Percentiles rank a stretch among this genome's conserved stretches.
phyloP scores from a whole-genome alignment of 1,140 invertebrate genomes.

The Pentalonia nigronervosa region DNA sequence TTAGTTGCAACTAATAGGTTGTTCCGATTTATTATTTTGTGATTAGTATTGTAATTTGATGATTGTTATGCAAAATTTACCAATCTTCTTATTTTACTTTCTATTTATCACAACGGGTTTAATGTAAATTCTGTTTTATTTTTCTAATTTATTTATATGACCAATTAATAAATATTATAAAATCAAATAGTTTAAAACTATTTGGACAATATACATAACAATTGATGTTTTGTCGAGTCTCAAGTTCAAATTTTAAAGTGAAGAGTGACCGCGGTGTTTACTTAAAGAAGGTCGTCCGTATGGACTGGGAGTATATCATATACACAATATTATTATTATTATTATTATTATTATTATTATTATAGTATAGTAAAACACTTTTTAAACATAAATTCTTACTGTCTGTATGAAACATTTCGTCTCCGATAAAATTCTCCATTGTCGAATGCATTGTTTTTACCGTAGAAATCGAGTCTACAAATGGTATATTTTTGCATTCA shows the following conservation, averaged over 20 bases:
- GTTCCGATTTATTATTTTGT: not conserved
- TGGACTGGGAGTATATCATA: not conserved
- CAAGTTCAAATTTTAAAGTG: not conserved
- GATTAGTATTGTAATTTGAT: not conserved
- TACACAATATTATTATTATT: not conserved
- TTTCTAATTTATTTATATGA: not conserved
- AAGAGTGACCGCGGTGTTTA: not conserved
- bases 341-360: not conserved
- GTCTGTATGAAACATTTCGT: not conserved
- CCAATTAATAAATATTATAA: not conserved
- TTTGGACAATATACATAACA: not conserved
- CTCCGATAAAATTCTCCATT: constrained; percentile 13
- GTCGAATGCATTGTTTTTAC: not conserved
- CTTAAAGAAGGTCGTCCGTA: not conserved
- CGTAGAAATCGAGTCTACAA: not conserved
- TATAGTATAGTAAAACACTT: not conserved
- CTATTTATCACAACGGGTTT: not conserved
- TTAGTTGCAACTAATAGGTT: not conserved
- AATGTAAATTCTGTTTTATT: not conserved
- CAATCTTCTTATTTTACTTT: not conserved
- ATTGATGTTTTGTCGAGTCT: not conserved
- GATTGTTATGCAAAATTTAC: not conserved
- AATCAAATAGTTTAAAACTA: not conserved
- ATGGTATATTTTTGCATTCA: constrained; percentile 2
- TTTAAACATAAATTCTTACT: not conserved